Base-by-base conservation (phyloP, 1,140 invertebrate species). In the Lordiphosa stackelbergi region DNA sequence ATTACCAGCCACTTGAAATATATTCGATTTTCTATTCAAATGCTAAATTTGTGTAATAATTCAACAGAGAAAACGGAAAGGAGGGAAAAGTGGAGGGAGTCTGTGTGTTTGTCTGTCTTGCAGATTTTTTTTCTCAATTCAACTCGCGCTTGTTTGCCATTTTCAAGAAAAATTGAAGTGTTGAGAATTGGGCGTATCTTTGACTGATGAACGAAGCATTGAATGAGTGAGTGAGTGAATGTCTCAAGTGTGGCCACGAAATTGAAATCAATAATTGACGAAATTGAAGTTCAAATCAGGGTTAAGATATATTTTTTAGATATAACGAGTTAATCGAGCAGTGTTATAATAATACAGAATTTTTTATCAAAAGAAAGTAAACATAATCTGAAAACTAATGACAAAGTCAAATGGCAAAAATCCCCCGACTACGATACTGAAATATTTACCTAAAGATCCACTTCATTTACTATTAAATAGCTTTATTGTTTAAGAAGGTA, bases 11-110 rank as follows among this genome's bases (percentile, higher is more conserved):
- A 24, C 31, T 24, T 53, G 36, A 53, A 53, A 53, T 28, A 38
- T 42, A 31, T 34, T 53, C 52, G 37, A 31, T 42, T 53, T 53
- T 34, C 38, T 28, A 53, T 53, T 53, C 24, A 53, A 43, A 53
- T 53, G 52, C 52, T 42, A 53, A 53, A 53, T 53, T 53, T 53
- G 52, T 12, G 31, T 42, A 53, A 42, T 53, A 53, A 43, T 53
- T 46, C 43, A 46, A 34, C 24, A 31, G 3, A 46, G 19, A 24
- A 10, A 43, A 10, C 4, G 10, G 5, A 8, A 7, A 11, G 8
- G 22, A 11, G 40, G 9, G 5, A n/a, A 6, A 24, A 24, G 22
- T 24, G 22, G 22, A 24, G 22, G 22, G 10, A 24, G 5, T 28
- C 19, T 28, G 19, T 8, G 10, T 34, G 24, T 46, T 12, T 11